Evolutionary conservation across 1,140 invertebrate species (phyloP).

Genomic region (Sminthurides bifidus): DNA sequence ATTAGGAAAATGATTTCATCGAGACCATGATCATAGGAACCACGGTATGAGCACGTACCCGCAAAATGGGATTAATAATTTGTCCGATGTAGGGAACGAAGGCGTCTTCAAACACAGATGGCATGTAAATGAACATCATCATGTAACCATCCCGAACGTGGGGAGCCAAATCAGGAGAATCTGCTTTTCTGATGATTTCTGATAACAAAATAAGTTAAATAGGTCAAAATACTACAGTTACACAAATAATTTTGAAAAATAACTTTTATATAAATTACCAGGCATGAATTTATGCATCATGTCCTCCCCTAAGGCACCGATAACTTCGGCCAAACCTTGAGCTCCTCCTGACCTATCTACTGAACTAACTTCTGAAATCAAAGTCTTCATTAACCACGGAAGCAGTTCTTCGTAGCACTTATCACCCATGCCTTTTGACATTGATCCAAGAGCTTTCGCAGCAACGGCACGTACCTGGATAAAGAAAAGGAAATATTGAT

Average conservation of each 20-base stretch:
- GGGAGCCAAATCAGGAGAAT: slow-evolving; percentile 84
- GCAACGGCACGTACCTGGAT: slow-evolving; percentile 69
- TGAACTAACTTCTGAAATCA: slow-evolving; percentile 89
- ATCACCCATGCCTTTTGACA: slow-evolving; percentile 95
- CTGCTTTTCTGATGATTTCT: slow-evolving; percentile 92
- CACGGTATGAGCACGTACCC: slow-evolving; percentile 40
- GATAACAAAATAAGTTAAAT: too few species aligned
- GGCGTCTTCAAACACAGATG: slow-evolving; percentile 75
- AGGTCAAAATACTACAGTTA: not conserved
- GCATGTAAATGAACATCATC: slow-evolving; percentile 99
- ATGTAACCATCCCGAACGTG: slow-evolving; percentile 99
- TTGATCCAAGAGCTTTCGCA: slow-evolving; percentile 86
- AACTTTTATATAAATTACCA: slow-evolving; percentile 32
- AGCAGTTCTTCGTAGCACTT: slow-evolving; percentile 85
- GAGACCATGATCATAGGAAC: not conserved
- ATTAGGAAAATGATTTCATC: not conserved
- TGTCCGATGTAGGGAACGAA: slow-evolving; percentile 94
- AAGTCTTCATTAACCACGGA: slow-evolving; percentile 95
- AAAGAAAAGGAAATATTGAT: slow-evolving; percentile 7
- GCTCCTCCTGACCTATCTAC: slow-evolving; percentile 95
- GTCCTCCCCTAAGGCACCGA: slow-evolving; percentile 86
- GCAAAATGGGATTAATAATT: slow-evolving; percentile 94
- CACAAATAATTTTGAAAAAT: not conserved
- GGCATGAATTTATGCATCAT: slow-evolving; percentile 96
- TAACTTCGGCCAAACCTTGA: slow-evolving; percentile 89